Conservation (phyloP, 2,797 vertebrate species). For the Danio albolineatus region DNA sequence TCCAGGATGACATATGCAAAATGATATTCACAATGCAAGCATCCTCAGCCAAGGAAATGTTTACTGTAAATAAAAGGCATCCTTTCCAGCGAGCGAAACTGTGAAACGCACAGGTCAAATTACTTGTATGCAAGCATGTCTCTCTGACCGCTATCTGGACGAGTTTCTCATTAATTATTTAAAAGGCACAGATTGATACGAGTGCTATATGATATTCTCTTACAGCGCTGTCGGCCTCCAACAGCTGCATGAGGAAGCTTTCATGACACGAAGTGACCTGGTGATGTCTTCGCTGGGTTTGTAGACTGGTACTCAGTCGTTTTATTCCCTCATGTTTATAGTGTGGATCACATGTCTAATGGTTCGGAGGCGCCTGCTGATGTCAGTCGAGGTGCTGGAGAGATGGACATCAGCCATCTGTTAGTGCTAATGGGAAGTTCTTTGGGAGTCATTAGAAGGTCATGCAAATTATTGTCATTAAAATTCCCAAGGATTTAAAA, state of each 20-base stretch:
- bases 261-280: conserved; percentile 26
- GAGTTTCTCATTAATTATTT: conserved; percentile 56
- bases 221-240: conserved; percentile 39
- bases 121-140: not conserved
- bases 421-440: conserved; percentile 1
- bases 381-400: not conserved
- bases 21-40: no score
- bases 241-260: conserved; percentile 55
- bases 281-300: conserved; percentile 55
- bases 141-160: conserved; percentile 6
- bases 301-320: conserved; percentile 59
- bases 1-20: no score
- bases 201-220: conserved; percentile 56
- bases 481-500: not conserved
- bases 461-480: not conserved
- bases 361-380: conserved; percentile 42
- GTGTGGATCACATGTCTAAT: conserved; percentile 43
- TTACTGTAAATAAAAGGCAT: not conserved
- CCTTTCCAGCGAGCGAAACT: conserved; percentile 2
- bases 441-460: conserved; percentile 18
- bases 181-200: conserved; percentile 60
- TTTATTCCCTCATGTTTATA: conserved; percentile 59
- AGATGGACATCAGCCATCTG: conserved; percentile 25
- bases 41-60: no score
- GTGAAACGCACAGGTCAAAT: conserved; percentile 30